phyloP scores from a whole-genome alignment of 1,140 invertebrate genomes.

The Drosophila suzukii region DNA sequence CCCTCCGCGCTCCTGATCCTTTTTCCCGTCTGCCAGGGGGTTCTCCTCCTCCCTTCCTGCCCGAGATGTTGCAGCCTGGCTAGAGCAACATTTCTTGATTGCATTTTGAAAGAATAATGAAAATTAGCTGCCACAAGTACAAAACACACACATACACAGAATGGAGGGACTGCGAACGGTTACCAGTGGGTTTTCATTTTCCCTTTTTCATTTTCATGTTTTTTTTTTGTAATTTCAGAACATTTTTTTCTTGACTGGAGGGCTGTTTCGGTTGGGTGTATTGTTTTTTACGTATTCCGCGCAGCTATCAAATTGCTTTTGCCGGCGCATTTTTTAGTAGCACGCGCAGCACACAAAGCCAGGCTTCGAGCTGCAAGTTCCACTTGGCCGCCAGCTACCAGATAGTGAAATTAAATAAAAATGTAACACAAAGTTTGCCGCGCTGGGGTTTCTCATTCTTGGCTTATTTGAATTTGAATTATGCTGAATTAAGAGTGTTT shows the following conservation, averaged over 20 bases:
- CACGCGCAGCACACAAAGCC: slow-evolving; percentile 56
- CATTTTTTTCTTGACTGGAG: slow-evolving; percentile 27
- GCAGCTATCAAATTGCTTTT: slow-evolving; percentile 79
- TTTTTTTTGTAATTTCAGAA: slow-evolving; percentile 36
- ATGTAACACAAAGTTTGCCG: slow-evolving; percentile 74
- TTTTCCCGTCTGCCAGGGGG: slow-evolving; percentile 14
- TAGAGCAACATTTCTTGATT: slow-evolving; percentile 75
- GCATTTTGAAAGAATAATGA: slow-evolving; percentile 82
- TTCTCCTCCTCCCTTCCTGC: background rate
- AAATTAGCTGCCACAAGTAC: slow-evolving; percentile 79
- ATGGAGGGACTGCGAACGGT: slow-evolving; percentile 28
- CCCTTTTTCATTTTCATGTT: slow-evolving; percentile 42
- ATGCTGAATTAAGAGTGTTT: slow-evolving; percentile 78
- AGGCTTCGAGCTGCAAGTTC: slow-evolving; percentile 28
- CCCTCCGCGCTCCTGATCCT: slow-evolving; percentile 18
- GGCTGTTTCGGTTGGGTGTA: slow-evolving; percentile 35
- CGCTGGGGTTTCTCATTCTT: slow-evolving; percentile 12
- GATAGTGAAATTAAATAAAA: slow-evolving; percentile 81
- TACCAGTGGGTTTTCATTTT: slow-evolving; percentile 56
- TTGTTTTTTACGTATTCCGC: slow-evolving; percentile 80
- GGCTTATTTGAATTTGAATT: slow-evolving; percentile 79
- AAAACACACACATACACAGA: slow-evolving; percentile 22
- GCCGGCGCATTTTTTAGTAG: slow-evolving; percentile 76
- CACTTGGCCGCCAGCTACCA: slow-evolving; percentile 41
- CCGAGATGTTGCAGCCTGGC: slow-evolving; percentile 27